Conservation (phyloP, 2,888 invertebrate species). For the Eristalinus aeneus region DNA sequence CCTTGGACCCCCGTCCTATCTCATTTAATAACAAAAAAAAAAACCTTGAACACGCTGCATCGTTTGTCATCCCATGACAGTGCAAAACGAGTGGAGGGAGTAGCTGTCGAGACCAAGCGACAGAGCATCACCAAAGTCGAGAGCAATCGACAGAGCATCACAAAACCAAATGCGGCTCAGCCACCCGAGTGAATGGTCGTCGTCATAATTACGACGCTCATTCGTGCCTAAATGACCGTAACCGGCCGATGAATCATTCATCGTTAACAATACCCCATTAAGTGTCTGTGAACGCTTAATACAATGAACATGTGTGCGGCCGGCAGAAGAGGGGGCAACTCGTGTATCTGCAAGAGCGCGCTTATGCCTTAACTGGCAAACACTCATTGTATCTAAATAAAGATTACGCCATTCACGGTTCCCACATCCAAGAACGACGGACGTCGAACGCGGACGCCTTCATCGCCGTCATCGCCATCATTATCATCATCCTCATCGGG, state of each 20-base stretch:
- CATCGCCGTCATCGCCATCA: neutral
- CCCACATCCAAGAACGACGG: constrained; percentile 18
- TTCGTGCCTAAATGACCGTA: constrained; percentile 1
- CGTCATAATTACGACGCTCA: constrained; percentile 2
- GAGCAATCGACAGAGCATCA: neutral
- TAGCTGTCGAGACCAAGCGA: neutral
- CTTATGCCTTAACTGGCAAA: neutral
- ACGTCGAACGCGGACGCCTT: neutral
- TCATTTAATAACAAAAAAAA: neutral
- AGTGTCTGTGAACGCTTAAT: constrained; percentile 1
- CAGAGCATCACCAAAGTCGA: neutral
- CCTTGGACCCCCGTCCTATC: neutral
- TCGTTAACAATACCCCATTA: constrained; percentile 25
- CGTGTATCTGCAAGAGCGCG: constrained; percentile 11
- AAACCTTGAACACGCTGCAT: neutral
- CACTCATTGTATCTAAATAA: constrained; percentile 48
- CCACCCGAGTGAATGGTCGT: neutral
- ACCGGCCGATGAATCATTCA: constrained; percentile 21
- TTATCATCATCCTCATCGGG: constrained; percentile 21
- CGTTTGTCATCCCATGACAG: neutral
- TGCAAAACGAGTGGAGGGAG: neutral
- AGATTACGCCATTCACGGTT: constrained; percentile 52
- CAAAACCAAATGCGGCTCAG: neutral
- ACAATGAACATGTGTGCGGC: neutral
- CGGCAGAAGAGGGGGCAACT: neutral